Evolutionary conservation across 2,113 vertebrate species (phyloP), one percentile per base, ranked within the genome.

Genomic region (Periophthalmodon schlosseri): DNA sequence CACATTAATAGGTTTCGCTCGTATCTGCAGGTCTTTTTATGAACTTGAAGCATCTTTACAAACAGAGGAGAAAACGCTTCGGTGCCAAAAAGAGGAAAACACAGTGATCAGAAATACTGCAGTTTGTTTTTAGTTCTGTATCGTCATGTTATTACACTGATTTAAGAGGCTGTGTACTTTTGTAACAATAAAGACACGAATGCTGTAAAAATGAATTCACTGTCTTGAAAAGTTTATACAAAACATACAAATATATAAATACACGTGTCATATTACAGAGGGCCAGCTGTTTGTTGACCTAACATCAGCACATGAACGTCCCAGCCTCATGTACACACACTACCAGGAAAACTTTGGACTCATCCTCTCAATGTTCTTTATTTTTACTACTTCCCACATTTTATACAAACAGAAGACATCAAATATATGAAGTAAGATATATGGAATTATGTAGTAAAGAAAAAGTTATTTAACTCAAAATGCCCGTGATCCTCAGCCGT

Each of bases 1-100:
- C 49, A 57, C 58, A 11, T 16, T 64, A 3, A 16, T 5, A 18
- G 1, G 2, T 28, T 18, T 73, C 71, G 4, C 2, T 21, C n/a
- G 1, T 2, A 13, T 18, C 23, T 28, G 23, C 84, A 99, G 98
- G 95, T 49, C 69, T 96, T 36, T 95, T 93, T 80, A 83, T 95
- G 85, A 99, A 98, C 89, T 96, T 94, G 76, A 95, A 94, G 24
- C 94, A 99, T 84, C 94, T 99, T 72, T 96, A 95, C 93, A 98
- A 96, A 89, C 97, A 97, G 84, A 95, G 98, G 88, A 95, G 91
- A 79, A 94, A 87, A 65, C 95, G 93, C 65, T 96, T 95, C 24
- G 92, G 93, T 76, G 94, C 94, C 81, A 63, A 34, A 3, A 98
- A 94, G 90, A 96, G 95, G 81, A 99, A 99, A 93, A 78, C 93